Evolutionary conservation across 1,140 invertebrate species (phyloP).

Genomic region (Caenorhabditis brenneri): DNA sequence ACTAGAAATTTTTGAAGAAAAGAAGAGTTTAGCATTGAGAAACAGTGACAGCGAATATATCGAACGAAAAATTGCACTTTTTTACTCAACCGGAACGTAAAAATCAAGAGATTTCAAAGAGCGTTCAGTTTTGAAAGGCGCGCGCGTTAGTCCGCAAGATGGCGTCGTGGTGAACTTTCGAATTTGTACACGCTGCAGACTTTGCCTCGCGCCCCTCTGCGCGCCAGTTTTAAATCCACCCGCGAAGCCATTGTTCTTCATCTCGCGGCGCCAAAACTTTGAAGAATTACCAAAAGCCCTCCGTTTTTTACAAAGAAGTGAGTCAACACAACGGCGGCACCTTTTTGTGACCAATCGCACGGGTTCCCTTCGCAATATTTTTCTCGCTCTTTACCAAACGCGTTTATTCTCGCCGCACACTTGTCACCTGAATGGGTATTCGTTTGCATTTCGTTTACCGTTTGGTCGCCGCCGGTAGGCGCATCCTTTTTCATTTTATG

Average conservation of each 20-base stretch:
- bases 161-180: not conserved
- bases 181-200: not conserved
- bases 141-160: not conserved
- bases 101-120: not conserved
- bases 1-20: no score
- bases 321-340: not conserved
- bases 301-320: not conserved
- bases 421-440: not conserved
- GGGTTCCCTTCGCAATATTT: not conserved
- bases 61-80: no score
- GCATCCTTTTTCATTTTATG: not conserved
- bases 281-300: not conserved
- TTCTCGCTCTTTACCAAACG: not conserved
- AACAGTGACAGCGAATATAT: no score
- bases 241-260: not conserved
- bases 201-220: not conserved
- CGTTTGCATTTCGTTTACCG: conserved; percentile 9
- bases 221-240: conserved; percentile 20
- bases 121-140: not conserved
- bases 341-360: not conserved
- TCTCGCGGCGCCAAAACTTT: not conserved
- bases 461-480: not conserved
- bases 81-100: no score
- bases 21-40: no score
- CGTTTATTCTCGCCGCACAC: not conserved